Evolutionary conservation across 2,797 vertebrate species (phyloP), one percentile per base, ranked within the genome.

Genomic region (Nothura maculosa): DNA sequence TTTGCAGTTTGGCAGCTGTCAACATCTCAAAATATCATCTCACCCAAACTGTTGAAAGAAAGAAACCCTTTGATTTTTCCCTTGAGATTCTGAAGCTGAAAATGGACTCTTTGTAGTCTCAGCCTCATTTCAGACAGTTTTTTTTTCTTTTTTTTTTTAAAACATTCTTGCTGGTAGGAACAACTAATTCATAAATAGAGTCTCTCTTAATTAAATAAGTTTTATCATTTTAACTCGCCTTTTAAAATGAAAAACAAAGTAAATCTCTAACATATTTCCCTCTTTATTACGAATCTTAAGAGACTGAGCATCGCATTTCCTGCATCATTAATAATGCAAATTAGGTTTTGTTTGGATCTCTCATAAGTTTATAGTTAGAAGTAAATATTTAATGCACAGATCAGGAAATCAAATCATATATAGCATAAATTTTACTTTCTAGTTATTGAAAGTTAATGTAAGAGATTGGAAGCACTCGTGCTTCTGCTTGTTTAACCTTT

Each of bases 21-120:
- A 97, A 95, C 96, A 96, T 98, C 97, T 98, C 96, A 97, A 97
- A 97, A 97, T 97, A 97, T 96, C 92, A 96, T 97, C 96, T 98
- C 96, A 96, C 94, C 93, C 95, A 96, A 97, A 97, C 96, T 87
- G 94, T 95, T 97, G 97, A 98, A 97, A 98, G 97, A 97, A 97
- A 97, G 91, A 96, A 96, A 96, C 70, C 75, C 95, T 97, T 97
- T 98, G 96, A 97, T 96, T 97, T 96, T 76, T 48, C 97, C 94
- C 97, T 92, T 69, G 97, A 97, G 97, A 96, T 76, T 91, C 91
- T 88, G 52, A 94, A 94, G 96, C 93, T 96, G 96, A 97, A 97
- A 98, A 98, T 96, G 94, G 96, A 97, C 96, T 92, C 97, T 97
- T 97, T 98, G 97, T 97, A 97, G 92, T 97, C 87, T 92, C 83